Conservation (phyloP, 2,113 vertebrate genomes). For the Grallaria varia region DNA sequence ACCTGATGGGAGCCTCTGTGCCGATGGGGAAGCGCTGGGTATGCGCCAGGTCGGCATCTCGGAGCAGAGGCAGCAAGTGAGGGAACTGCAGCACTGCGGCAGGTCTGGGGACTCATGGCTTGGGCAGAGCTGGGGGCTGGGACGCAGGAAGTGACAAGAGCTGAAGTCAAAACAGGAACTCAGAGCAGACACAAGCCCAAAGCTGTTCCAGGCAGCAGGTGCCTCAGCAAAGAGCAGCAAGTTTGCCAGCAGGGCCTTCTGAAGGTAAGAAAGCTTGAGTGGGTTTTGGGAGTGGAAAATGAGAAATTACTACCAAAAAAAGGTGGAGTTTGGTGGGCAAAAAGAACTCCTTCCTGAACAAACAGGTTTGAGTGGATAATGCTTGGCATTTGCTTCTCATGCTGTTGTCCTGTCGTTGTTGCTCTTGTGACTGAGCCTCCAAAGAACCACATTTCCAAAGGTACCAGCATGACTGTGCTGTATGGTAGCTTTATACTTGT, state of each 20-base stretch:
- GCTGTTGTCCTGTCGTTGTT: not conserved
- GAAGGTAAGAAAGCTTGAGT: slow-evolving; percentile 34
- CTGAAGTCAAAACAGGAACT: slow-evolving; percentile 60
- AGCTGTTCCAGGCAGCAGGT: not conserved
- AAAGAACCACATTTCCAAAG: not conserved
- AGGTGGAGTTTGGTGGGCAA: not conserved
- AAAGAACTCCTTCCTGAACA: not conserved
- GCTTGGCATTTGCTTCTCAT: not conserved
- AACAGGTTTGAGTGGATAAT: not conserved
- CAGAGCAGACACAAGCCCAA: not conserved
- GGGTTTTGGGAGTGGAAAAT: not conserved
- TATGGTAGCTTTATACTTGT: not conserved
- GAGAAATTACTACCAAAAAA: not conserved
- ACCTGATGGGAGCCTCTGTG: not conserved
- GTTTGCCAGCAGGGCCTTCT: not conserved
- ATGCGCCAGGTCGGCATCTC: rapidly evolving
- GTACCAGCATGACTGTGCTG: rapidly evolving
- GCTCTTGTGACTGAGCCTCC: not conserved
- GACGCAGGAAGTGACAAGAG: slow-evolving; percentile 9
- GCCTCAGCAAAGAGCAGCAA: not conserved
- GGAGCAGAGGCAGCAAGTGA: not conserved
- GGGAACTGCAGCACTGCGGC: not conserved
- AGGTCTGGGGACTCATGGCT: not conserved
- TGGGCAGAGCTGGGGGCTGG: not conserved
- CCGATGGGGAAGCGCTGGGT: not conserved